Conservation (phyloP, 2,888 invertebrate genomes). For the Alitta virens region DNA sequence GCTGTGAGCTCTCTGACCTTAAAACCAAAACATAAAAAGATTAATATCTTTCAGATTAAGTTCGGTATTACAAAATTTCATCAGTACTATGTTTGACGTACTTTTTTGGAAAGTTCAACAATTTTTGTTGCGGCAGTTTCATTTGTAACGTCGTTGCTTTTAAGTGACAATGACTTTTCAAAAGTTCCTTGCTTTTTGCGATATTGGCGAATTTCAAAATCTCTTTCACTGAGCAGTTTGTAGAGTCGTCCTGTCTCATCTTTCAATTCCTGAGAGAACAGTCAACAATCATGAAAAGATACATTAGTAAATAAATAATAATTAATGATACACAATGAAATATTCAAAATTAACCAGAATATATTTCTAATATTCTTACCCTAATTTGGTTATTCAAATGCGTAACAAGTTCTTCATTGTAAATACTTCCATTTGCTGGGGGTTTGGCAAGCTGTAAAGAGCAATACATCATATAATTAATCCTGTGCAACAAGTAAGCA, state of each 20-base stretch:
- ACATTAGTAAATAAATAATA: no score
- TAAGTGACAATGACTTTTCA: conserved; percentile 35
- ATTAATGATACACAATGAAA: no score
- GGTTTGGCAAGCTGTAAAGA: conserved; percentile 30
- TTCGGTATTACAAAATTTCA: no score
- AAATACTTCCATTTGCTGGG: conserved; percentile 17
- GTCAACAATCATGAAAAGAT: no score
- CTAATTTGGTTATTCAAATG: conserved; percentile 45
- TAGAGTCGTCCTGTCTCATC: conserved; percentile 57
- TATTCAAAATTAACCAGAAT: no score
- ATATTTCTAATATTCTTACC: conserved; percentile 36
- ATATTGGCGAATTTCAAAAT: conserved; percentile 53
- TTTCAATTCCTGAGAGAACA: conserved; percentile 37
- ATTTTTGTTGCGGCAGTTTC: conserved; percentile 56
- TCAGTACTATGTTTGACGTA: no score
- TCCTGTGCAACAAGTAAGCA: no score
- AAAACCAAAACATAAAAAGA: no score
- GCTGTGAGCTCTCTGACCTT: conserved; percentile 50
- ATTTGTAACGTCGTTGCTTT: conserved; percentile 32
- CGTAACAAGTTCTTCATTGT: conserved; percentile 41
- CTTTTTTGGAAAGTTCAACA: conserved; percentile 55
- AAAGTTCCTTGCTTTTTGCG: conserved; percentile 47
- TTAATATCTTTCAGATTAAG: no score
- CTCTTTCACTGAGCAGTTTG: conserved; percentile 54
- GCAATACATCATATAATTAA: no score